Conservation (phyloP, 2,888 invertebrate species). For the Ditula angustiorana region DNA sequence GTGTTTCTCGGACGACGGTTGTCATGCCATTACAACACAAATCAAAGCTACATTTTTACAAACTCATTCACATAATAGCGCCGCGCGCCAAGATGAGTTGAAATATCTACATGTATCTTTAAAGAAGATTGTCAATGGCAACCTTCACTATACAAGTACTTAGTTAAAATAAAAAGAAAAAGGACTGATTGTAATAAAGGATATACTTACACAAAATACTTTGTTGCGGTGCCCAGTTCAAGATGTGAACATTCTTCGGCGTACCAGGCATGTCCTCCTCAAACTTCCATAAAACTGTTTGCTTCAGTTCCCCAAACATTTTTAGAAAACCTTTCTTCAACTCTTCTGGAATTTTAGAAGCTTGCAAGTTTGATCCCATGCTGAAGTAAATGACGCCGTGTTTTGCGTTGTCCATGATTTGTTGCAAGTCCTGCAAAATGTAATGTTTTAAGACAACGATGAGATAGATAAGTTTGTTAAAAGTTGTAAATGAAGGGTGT, state of each 20-base stretch:
- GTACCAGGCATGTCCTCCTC: conserved; percentile 51
- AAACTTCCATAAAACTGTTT: conserved; percentile 69
- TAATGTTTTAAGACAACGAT: background rate
- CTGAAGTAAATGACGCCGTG: conserved; percentile 68
- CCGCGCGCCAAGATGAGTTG: too few relatives aligned
- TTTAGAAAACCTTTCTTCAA: conserved; percentile 50
- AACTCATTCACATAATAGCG: too few relatives aligned
- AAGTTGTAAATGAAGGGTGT: too few relatives aligned
- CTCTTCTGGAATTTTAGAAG: conserved; percentile 52
- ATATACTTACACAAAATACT: conserved; percentile 62
- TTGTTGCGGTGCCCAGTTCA: conserved; percentile 61
- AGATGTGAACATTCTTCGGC: conserved; percentile 58
- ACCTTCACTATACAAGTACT: too few relatives aligned
- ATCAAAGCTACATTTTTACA: too few relatives aligned
- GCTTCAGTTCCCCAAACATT: conserved; percentile 58
- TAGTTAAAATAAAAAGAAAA: too few relatives aligned
- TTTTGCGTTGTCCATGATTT: conserved; percentile 55
- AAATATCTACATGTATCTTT: too few relatives aligned
- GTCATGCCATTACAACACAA: too few relatives aligned
- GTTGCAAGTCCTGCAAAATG: background rate
- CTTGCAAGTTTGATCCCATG: conserved; percentile 65
- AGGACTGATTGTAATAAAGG: too few relatives aligned
- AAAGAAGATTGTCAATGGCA: too few relatives aligned
- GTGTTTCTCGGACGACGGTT: too few relatives aligned
- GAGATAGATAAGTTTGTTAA: too few relatives aligned